Conservation (phyloP, 2,113 vertebrate genomes). For the Labrus mixtus region DNA sequence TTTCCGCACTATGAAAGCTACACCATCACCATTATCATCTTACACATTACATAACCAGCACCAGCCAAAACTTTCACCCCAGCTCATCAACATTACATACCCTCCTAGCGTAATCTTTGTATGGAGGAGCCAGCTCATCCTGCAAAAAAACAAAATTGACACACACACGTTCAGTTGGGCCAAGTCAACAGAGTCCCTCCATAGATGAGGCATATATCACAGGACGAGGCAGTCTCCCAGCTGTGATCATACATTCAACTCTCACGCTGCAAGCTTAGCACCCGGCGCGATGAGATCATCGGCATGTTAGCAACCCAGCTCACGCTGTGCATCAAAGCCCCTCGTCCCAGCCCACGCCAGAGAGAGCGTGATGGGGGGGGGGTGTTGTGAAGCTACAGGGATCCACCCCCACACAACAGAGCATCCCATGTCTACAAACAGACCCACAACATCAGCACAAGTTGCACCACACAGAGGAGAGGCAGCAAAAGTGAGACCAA, state of each 20-base stretch:
- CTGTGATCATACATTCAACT: slow-evolving; percentile 57
- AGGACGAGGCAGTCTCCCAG: slow-evolving; percentile 42
- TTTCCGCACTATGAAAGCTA: not conserved
- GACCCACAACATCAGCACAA: slow-evolving; percentile 54
- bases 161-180: slow-evolving; percentile 46
- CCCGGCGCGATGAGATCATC: slow-evolving; percentile 54
- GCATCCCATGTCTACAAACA: slow-evolving; percentile 54
- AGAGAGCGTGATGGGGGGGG: not conserved
- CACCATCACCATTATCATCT: slow-evolving; percentile 40
- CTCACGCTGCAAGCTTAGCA: slow-evolving; percentile 56
- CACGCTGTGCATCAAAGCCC: slow-evolving; percentile 73
- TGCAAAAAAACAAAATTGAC: slow-evolving; percentile 69
- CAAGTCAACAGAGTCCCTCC: slow-evolving; percentile 25
- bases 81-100: slow-evolving; percentile 68
- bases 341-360: slow-evolving; percentile 47
- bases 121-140: slow-evolving; percentile 73
- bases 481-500: slow-evolving; percentile 6
- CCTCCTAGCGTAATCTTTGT: slow-evolving; percentile 76
- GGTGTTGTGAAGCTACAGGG: slow-evolving; percentile 55
- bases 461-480: slow-evolving; percentile 38
- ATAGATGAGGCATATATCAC: slow-evolving; percentile 21
- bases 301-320: slow-evolving; percentile 65
- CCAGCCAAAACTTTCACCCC: slow-evolving; percentile 29
- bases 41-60: slow-evolving; percentile 20
- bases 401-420: slow-evolving; percentile 62